Evolutionary conservation across 1,140 invertebrate species (phyloP).

Genomic region (Artemia franciscana): DNA sequence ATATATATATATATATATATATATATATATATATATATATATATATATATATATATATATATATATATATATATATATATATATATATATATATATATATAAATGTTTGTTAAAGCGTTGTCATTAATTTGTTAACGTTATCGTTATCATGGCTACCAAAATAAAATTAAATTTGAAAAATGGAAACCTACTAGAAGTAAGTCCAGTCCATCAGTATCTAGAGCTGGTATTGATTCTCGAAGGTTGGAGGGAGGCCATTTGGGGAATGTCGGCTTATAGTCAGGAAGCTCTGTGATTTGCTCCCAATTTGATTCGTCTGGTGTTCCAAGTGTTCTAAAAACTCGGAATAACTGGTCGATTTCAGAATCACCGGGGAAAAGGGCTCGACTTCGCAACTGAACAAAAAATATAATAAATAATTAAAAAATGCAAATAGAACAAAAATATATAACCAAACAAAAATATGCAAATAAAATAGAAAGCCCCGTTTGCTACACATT

Average conservation of each 20-base stretch:
- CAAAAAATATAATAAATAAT: slow-evolving; percentile 15
- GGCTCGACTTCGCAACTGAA: slow-evolving; percentile 46
- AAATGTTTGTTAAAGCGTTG: no score
- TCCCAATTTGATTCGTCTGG: slow-evolving; percentile 63
- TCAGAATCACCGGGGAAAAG: slow-evolving; percentile 89
- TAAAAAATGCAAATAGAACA: no score
- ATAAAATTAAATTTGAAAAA: background rate
- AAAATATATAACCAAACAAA: no score
- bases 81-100: no score
- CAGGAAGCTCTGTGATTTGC: slow-evolving; percentile 53
- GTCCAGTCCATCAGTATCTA: slow-evolving; percentile 34
- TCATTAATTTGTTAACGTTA: no score
- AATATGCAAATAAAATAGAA: no score
- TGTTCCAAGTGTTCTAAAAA: slow-evolving; percentile 72
- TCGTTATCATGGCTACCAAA: no score
- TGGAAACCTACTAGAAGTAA: slow-evolving; percentile 36
- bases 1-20: no score
- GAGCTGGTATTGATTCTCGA: slow-evolving; percentile 21
- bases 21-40: no score
- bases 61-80: no score
- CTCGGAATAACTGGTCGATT: slow-evolving; percentile 82
- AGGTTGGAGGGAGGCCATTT: slow-evolving; percentile 37
- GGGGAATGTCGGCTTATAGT: slow-evolving; percentile 73
- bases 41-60: no score
- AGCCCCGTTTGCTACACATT: no score